Evolutionary conservation across 2,113 vertebrate species (phyloP), one percentile per base, ranked within the genome.

Genomic region (Channa maculata): DNA sequence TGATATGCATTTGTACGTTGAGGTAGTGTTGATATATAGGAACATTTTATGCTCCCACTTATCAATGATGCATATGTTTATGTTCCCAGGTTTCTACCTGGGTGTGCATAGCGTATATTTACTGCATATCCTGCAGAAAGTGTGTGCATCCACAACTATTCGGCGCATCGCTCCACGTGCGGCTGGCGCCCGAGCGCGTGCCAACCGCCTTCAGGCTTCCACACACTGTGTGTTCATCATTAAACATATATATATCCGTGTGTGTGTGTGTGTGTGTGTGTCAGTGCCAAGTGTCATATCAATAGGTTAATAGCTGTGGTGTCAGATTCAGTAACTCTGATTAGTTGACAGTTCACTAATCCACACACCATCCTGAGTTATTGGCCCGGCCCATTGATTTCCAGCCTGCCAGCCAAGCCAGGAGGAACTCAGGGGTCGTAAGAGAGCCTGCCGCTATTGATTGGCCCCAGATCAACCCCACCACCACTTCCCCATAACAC

Each of bases 281-380:
- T 87, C 86, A 55, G 72, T 72, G 86, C 75, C 82, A 80, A 87
- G 89, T 92, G 90, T 91, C 89, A 86, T 94, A 94, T 95, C 93
- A 80, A 94, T 94, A 95, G 94, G 94, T 95, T 94, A 95, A 95
- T 94, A 92, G 92, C 85, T 57, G 76, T 0, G 63, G 85, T 95
- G 93, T 93, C 92, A 91, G 82, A 89, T 94, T 94, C 91, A 94
- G 85, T 92, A 90, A 93, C 93, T 94, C 91, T 94, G 94, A 94
- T 95, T 94, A 94, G 94, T 92, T 93, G 92, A 91, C 90, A 92
- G 91, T 92, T 92, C 91, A 94, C 93, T 94, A 94, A 94, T 94
- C 93, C 93, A 92, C 92, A 92, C 89, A 84, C 70, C 82, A 84
- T 82, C 89, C 85, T 91, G 91, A 94, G 92, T 92, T 93, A 94